Evolutionary conservation across 2,113 vertebrate genomes (phyloP).

Genomic region (Spea bombifrons): DNA sequence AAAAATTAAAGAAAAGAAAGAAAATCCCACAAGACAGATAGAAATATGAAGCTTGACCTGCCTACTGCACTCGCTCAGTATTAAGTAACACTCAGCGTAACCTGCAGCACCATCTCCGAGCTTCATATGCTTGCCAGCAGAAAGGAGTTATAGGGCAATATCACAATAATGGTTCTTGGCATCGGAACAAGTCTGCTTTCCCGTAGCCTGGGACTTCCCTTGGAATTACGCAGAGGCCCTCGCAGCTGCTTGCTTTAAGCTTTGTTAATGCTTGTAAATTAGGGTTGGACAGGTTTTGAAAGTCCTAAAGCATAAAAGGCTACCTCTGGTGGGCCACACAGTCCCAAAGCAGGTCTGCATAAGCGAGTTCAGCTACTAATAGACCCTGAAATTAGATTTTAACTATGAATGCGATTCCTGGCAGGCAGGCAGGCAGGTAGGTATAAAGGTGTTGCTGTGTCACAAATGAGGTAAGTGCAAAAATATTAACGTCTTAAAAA

Average conservation of each 20-base stretch:
- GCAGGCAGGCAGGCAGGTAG: too few relatives aligned
- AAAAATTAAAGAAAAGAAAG: too few relatives aligned
- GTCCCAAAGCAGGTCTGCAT: background rate
- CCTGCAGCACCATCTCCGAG: too few relatives aligned
- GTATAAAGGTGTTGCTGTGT: too few relatives aligned
- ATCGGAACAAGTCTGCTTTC: slow-evolving; percentile 28
- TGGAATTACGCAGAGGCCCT: slow-evolving; percentile 12
- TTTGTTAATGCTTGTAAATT: slow-evolving; percentile 40
- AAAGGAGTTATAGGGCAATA: slow-evolving; percentile 9
- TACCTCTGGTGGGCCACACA: slow-evolving; percentile 20
- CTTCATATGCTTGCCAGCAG: background rate
- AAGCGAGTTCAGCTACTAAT: slow-evolving; percentile 8
- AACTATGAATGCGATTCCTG: slow-evolving; percentile 4
- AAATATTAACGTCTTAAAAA: too few relatives aligned
- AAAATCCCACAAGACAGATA: too few relatives aligned
- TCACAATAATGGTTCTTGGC: slow-evolving; percentile 2
- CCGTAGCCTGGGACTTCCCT: slow-evolving; percentile 23
- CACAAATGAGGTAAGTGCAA: too few relatives aligned
- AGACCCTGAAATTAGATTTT: slow-evolving; percentile 35
- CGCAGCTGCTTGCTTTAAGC: slow-evolving; percentile 30
- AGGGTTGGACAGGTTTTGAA: slow-evolving; percentile 15
- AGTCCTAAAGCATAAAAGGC: slow-evolving; percentile 1
- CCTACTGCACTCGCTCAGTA: too few relatives aligned
- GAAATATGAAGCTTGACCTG: too few relatives aligned
- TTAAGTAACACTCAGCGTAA: too few relatives aligned